A percentile compares a stretch with the other conserved stretches of the same genome.
These are phyloP conservation scores for Drosophila orena DNA, from an alignment of 1,140 invertebrate species.

Conservation along the genomic window DNA sequence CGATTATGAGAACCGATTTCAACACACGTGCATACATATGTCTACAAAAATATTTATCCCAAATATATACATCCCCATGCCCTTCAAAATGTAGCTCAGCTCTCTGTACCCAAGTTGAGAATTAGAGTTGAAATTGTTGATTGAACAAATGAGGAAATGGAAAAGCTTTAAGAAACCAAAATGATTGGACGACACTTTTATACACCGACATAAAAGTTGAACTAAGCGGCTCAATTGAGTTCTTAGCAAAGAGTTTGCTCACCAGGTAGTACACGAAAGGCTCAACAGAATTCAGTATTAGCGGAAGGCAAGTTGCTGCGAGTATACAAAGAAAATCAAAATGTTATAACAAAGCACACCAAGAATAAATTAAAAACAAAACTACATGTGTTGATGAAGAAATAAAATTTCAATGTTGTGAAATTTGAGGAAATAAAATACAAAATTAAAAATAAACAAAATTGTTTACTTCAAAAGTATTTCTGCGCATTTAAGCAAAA, in stretches of 20 bases:
- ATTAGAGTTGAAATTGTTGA: slow-evolving; percentile 58
- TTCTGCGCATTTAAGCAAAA: slow-evolving; percentile 82
- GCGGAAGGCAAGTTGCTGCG: slow-evolving; percentile 6
- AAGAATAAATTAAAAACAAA: slow-evolving; percentile 47
- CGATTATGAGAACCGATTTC: slow-evolving; percentile 33
- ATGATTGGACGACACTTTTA: slow-evolving; percentile 65
- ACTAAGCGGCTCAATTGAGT: slow-evolving; percentile 38
- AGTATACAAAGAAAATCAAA: slow-evolving; percentile 55
- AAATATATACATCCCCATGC: slow-evolving; percentile 41
- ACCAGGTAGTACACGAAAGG: slow-evolving; percentile 24
- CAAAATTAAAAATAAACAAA: slow-evolving; percentile 53
- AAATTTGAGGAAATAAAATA: slow-evolving; percentile 50
- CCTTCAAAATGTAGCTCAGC: slow-evolving; percentile 36
- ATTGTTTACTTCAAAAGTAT: slow-evolving; percentile 80
- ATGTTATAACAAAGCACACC: slow-evolving; percentile 53
- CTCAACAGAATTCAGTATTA: slow-evolving; percentile 47
- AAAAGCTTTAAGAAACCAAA: slow-evolving; percentile 79
- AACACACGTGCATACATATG: slow-evolving; percentile 48
- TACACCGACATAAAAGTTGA: slow-evolving; percentile 39
- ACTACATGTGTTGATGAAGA: slow-evolving; percentile 52
- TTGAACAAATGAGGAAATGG: slow-evolving; percentile 72
- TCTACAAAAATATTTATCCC: slow-evolving; percentile 49
- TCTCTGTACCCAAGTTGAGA: slow-evolving; percentile 44
- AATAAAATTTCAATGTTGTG: slow-evolving; percentile 64
- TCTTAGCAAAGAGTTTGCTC: slow-evolving; percentile 45